These are phyloP conservation scores for Morone saxatilis DNA, from an alignment of 2,113 vertebrate species.

Conservation along the genomic window DNA sequence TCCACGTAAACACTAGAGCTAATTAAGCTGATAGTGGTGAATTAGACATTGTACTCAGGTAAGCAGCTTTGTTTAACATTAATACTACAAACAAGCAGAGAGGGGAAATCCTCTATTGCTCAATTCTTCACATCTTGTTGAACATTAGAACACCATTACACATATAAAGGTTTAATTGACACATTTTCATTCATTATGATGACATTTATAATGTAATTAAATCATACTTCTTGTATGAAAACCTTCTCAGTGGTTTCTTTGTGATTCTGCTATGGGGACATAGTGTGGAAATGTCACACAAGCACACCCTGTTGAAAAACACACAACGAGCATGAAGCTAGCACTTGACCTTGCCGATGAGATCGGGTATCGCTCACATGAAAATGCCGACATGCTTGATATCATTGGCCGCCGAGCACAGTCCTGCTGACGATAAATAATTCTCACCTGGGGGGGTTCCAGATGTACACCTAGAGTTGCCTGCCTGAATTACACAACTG, in stretches of 20 bases:
- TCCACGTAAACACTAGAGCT: neutral
- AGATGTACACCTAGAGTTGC: constrained; percentile 18
- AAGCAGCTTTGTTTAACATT: neutral
- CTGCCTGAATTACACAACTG: constrained; percentile 34
- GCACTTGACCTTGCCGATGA: constrained; percentile 24
- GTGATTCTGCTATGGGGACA: neutral
- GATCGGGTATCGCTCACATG: neutral
- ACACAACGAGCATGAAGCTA: neutral
- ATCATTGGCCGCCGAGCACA: neutral
- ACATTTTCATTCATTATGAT: neutral
- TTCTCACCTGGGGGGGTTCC: neutral
- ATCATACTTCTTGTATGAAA: neutral
- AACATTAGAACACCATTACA: neutral
- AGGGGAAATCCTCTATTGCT: no score
- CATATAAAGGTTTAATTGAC: no score
- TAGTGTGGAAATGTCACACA: constrained; percentile 9
- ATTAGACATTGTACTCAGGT: neutral
- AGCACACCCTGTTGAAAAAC: neutral
- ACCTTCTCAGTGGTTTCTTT: neutral
- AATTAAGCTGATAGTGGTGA: neutral
- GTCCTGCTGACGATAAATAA: constrained; percentile 22
- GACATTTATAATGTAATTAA: neutral
- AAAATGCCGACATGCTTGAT: constrained; percentile 9
- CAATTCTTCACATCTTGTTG: no score
- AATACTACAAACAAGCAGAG: neutral